Percentiles rank a stretch among this genome's conserved stretches.
phyloP scores from a whole-genome alignment of 1,140 invertebrate species.

The Teleogryllus occipitalis region DNA sequence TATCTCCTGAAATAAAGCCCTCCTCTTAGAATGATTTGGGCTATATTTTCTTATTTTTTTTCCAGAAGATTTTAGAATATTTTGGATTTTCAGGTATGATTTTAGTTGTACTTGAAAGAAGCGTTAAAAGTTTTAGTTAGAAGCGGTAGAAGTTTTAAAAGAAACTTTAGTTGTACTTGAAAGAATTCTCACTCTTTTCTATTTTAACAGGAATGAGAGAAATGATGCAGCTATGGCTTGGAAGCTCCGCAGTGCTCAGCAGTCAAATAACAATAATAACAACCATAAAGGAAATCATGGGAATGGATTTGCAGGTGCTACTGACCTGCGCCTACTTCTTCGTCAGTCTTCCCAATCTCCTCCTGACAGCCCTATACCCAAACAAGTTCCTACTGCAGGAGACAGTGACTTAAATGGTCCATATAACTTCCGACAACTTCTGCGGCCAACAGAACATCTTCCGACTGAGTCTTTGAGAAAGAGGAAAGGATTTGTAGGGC shows the following conservation, averaged over 20 bases:
- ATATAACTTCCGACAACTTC: constrained; percentile 59
- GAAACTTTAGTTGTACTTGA: background rate
- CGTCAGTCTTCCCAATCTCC: constrained; percentile 20
- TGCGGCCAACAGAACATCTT: constrained; percentile 55
- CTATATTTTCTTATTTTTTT: too few relatives aligned
- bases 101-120: too few relatives aligned
- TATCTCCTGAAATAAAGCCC: too few relatives aligned
- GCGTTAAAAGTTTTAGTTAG: too few relatives aligned
- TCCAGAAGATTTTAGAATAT: too few relatives aligned
- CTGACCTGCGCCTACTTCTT: constrained; percentile 27
- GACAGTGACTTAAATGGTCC: constrained; percentile 52
- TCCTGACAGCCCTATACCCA: background rate
- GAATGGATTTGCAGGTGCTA: constrained; percentile 23
- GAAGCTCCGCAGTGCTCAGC: background rate
- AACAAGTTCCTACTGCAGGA: constrained; percentile 26
- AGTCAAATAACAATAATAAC: constrained; percentile 9
- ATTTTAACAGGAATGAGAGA: background rate
- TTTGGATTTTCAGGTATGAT: too few relatives aligned
- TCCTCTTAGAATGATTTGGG: too few relatives aligned
- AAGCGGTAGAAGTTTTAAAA: too few relatives aligned
- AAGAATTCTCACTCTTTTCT: background rate
- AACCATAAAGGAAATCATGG: constrained; percentile 13
- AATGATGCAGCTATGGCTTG: background rate
- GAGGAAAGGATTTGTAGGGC: constrained; percentile 42
- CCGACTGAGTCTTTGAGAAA: constrained; percentile 64